phyloP scores from a whole-genome alignment of 2,113 vertebrate species.

The Daubentonia madagascariensis region DNA sequence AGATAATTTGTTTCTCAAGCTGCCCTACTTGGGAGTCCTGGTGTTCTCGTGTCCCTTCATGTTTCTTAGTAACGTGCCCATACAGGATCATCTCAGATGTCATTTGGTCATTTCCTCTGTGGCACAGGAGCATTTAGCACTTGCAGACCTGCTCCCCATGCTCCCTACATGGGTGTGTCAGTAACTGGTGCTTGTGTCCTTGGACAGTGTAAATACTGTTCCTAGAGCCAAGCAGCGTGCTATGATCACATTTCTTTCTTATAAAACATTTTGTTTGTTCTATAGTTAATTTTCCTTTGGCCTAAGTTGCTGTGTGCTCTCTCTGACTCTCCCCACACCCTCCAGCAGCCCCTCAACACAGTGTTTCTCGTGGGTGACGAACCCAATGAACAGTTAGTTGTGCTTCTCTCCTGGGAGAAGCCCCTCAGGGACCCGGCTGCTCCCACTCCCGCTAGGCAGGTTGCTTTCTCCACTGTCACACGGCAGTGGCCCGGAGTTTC shows the following conservation, averaged over 20 bases:
- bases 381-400: accelerated
- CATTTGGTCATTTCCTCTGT: accelerated
- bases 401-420: not conserved
- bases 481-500: not conserved
- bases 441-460: accelerated
- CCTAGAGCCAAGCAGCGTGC: not conserved
- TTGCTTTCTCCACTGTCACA: accelerated
- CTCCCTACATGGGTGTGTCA: too few relatives aligned
- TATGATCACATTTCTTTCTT: not conserved
- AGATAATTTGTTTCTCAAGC: not conserved
- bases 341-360: not conserved
- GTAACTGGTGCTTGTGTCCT: not conserved
- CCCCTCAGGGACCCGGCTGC: not conserved
- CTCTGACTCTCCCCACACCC: not conserved
- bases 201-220: too few relatives aligned
- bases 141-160: not conserved
- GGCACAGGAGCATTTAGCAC: accelerated
- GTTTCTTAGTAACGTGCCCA: accelerated
- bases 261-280: not conserved
- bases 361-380: too few relatives aligned
- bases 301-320: not conserved
- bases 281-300: not conserved
- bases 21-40: not conserved
- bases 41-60: too few relatives aligned
- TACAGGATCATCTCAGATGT: accelerated